Evolutionary conservation across 1,140 invertebrate species (phyloP).

Genomic region (Solenopsis fugax): DNA sequence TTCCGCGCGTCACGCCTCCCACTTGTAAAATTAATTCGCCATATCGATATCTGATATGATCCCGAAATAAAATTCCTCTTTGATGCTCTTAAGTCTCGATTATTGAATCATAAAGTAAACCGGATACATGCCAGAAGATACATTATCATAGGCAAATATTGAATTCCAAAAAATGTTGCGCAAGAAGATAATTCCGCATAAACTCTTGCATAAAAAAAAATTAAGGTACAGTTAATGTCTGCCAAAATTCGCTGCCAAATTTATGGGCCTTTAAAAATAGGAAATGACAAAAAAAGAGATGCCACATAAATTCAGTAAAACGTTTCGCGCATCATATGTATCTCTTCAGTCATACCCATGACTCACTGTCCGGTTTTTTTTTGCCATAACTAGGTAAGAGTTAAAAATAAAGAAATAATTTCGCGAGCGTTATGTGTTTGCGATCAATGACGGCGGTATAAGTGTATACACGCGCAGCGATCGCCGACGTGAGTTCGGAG

Average conservation of each 20-base stretch:
- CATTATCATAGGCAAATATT: conserved; percentile 25
- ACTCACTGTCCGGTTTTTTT: neutral
- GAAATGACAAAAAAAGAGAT: neutral
- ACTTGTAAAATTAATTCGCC: conserved; percentile 45
- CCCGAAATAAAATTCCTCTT: conserved; percentile 15
- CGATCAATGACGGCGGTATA: neutral
- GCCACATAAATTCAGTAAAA: neutral
- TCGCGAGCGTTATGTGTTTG: neutral
- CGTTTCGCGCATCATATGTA: neutral
- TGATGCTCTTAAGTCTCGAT: conserved; percentile 13
- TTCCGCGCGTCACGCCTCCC: conserved; percentile 28
- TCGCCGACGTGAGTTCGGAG: conserved; percentile 13
- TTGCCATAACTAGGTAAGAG: neutral
- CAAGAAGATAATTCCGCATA: neutral
- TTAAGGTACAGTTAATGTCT: conserved; percentile 10
- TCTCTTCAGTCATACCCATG: neutral
- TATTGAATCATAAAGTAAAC: conserved; percentile 53
- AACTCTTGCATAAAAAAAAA: conserved; percentile 26
- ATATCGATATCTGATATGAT: conserved; percentile 20
- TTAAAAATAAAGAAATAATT: conserved; percentile 33
- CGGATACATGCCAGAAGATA: neutral
- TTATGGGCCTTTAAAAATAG: conserved; percentile 13
- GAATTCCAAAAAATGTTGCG: neutral
- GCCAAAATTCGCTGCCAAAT: neutral
- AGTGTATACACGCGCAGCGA: neutral